A percentile compares a stretch with the other conserved stretches of the same genome.
Evolutionary conservation across 2,888 invertebrate species (phyloP).

Genomic region (Malthinus flaveolus): DNA sequence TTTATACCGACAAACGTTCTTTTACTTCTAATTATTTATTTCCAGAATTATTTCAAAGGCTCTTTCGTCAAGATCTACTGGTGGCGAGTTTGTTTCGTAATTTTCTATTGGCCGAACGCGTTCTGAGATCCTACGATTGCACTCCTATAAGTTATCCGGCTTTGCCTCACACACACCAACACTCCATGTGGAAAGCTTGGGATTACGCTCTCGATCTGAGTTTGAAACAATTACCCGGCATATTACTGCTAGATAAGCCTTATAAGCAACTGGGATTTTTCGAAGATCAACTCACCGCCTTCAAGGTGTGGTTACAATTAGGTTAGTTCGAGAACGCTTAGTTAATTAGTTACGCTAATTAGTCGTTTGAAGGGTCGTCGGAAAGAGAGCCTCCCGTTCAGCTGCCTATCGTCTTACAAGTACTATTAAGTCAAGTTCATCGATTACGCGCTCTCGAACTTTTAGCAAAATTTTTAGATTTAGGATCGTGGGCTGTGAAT

Average conservation of each 20-base stretch:
- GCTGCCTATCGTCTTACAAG: slow-evolving; percentile 96
- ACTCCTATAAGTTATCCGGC: slow-evolving; percentile 92
- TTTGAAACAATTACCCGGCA: slow-evolving; percentile 83
- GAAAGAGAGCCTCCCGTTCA: slow-evolving; percentile 89
- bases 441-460: slow-evolving; percentile 92
- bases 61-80: slow-evolving; percentile 95
- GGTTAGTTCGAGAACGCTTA: slow-evolving; percentile 54
- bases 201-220: slow-evolving; percentile 95
- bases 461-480: slow-evolving; percentile 89
- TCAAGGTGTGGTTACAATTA: slow-evolving; percentile 90
- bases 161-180: slow-evolving; percentile 87
- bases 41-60: slow-evolving; percentile 88
- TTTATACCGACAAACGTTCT: too few species aligned
- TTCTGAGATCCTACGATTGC: slow-evolving; percentile 95
- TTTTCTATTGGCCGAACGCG: slow-evolving; percentile 93
- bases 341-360: not conserved
- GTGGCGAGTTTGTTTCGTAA: slow-evolving; percentile 98
- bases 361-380: slow-evolving; percentile 58
- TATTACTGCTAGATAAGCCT: slow-evolving; percentile 64
- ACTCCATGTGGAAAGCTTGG: slow-evolving; percentile 97
- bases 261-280: slow-evolving; percentile 89
- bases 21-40: slow-evolving; percentile 24
- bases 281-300: slow-evolving; percentile 96
- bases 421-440: slow-evolving; percentile 76
- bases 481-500: slow-evolving; percentile 96